Evolutionary conservation across 1,140 invertebrate genomes (phyloP).

Genomic region (Zaprionus taronus): DNA sequence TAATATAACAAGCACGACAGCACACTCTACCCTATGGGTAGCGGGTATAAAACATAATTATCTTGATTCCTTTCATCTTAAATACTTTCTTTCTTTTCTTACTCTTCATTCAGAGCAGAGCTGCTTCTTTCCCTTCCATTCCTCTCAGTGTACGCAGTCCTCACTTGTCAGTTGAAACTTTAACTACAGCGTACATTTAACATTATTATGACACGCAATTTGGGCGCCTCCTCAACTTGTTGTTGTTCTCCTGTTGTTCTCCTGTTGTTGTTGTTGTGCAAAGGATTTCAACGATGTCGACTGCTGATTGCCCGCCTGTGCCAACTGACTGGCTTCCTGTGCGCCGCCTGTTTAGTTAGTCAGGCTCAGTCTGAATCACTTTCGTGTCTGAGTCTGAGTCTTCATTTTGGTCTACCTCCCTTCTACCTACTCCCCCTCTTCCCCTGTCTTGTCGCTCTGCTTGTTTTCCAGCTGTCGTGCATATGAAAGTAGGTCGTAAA

Average conservation of each 20-base stretch:
- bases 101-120: too few relatives aligned
- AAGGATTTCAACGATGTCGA: constrained; percentile 19
- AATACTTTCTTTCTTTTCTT: too few relatives aligned
- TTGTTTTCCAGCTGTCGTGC: constrained; percentile 70
- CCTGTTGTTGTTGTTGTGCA: constrained; percentile 8
- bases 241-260: constrained; percentile 13
- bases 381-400: not conserved
- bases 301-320: constrained; percentile 15
- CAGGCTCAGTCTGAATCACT: constrained; percentile 25
- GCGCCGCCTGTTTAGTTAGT: constrained; percentile 64
- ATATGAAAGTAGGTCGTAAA: constrained; percentile 81
- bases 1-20: too few relatives aligned
- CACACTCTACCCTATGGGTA: too few relatives aligned
- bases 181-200: constrained; percentile 16
- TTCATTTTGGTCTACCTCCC: not conserved
- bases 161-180: constrained; percentile 14
- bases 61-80: too few relatives aligned
- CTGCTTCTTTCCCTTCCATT: not conserved
- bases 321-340: constrained; percentile 30
- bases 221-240: constrained; percentile 3
- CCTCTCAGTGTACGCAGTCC: constrained; percentile 6
- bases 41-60: too few relatives aligned
- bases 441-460: not conserved
- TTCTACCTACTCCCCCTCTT: not conserved
- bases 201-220: constrained; percentile 56